These are phyloP conservation scores for Papilio xuthus DNA, from an alignment of 1,140 invertebrate genomes.

Conservation along the genomic window DNA sequence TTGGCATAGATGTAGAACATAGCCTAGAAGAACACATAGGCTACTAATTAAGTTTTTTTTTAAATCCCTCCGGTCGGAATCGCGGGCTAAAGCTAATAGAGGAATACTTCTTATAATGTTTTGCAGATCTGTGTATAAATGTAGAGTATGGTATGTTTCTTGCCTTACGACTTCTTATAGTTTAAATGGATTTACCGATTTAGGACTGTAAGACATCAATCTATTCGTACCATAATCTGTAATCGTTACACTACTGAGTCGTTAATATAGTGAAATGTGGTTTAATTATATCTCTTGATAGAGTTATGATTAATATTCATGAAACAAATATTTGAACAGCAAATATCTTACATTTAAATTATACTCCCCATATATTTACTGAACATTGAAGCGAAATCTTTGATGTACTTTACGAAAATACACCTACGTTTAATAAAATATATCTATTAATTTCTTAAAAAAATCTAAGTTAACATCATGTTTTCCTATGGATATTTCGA, in stretches of 20 bases:
- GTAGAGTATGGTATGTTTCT: not conserved
- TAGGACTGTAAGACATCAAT: not conserved
- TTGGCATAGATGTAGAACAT: no score
- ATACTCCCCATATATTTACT: slow-evolving; percentile 4
- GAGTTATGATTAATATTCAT: not conserved
- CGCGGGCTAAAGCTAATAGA: not conserved
- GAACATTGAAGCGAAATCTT: not conserved
- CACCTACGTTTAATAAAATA: not conserved
- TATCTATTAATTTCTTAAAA: no score
- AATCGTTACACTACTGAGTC: not conserved
- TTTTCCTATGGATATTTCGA: no score
- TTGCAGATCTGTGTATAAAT: not conserved
- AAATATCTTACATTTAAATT: not conserved
- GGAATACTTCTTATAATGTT: not conserved
- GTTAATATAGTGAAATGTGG: not conserved
- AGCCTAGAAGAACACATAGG: no score
- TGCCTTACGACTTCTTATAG: no score
- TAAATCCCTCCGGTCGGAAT: no score
- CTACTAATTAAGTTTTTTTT: no score
- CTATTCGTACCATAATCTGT: not conserved
- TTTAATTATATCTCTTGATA: not conserved
- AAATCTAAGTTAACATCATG: no score
- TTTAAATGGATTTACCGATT: not conserved
- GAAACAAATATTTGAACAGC: slow-evolving; percentile 2
- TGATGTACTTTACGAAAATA: not conserved